Conservation (phyloP, 2,113 vertebrate genomes). For the Physeter macrocephalus region DNA sequence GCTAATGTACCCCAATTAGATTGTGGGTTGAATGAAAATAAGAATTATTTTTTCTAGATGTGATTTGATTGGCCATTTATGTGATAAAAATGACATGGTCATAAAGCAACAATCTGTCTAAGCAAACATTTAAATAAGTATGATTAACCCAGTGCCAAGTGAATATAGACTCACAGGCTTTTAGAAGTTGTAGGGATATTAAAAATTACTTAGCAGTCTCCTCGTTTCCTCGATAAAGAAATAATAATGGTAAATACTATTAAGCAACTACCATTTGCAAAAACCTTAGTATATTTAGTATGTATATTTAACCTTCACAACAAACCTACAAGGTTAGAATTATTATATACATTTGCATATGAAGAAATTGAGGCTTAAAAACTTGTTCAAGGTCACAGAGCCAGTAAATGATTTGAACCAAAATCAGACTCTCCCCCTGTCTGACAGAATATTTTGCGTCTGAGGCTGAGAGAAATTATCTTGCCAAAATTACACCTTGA, state of each 20-base stretch:
- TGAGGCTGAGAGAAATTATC: constrained; percentile 7
- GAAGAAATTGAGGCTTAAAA: constrained; percentile 6
- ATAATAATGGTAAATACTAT: background rate
- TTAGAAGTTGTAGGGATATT: background rate
- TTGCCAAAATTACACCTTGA: background rate
- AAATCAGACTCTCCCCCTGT: background rate
- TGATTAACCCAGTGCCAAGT: background rate
- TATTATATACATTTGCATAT: background rate
- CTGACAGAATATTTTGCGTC: background rate
- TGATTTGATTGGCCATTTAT: background rate
- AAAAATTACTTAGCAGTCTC: background rate
- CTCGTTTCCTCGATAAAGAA: constrained; percentile 10
- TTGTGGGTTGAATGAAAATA: constrained; percentile 7
- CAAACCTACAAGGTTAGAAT: background rate
- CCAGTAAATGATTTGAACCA: background rate
- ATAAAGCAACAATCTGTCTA: background rate
- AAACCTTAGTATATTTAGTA: background rate
- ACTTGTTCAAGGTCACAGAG: background rate
- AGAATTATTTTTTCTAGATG: constrained; percentile 14
- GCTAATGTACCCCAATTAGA: background rate
- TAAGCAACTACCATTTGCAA: background rate
- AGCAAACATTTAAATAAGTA: background rate
- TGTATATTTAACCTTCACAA: background rate
- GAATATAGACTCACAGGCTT: background rate
- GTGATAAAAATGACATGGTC: background rate